Percentiles rank a stretch among this genome's conserved stretches.
phyloP scores from a whole-genome alignment of 2,113 vertebrate genomes.

The Salminus brasiliensis region DNA sequence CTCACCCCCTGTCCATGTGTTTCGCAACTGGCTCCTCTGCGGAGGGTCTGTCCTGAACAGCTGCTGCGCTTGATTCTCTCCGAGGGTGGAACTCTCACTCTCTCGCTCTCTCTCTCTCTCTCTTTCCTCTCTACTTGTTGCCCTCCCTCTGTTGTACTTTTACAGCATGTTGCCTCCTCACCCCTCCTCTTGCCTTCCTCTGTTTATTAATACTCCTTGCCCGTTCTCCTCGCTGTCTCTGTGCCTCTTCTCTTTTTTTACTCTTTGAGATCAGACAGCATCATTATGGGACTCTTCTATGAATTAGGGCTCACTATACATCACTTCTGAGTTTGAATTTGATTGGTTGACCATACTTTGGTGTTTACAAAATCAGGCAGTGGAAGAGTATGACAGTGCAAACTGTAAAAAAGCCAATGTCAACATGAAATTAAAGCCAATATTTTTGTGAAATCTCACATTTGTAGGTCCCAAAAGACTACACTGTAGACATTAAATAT shows the following conservation, averaged over 20 bases:
- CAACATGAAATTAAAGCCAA: too few species aligned
- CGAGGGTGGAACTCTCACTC: neutral
- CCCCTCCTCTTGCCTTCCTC: conserved; percentile 41
- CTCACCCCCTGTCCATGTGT: neutral
- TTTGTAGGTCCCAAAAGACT: too few species aligned
- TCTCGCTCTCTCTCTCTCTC: conserved; percentile 18
- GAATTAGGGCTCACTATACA: neutral
- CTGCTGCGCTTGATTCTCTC: conserved; percentile 1
- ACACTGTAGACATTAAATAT: too few species aligned
- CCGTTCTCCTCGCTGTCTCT: neutral
- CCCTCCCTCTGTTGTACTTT: conserved; percentile 43
- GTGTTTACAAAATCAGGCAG: too few species aligned
- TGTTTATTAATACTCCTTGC: conserved; percentile 58
- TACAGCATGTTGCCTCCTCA: conserved; percentile 13
- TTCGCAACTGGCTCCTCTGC: conserved; percentile 7
- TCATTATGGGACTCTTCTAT: neutral
- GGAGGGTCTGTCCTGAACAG: conserved; percentile 27
- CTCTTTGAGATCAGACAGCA: neutral
- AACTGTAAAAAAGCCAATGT: too few species aligned
- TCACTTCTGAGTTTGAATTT: neutral
- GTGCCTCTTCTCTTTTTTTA: neutral
- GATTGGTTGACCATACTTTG: neutral
- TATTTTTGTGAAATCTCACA: too few species aligned
- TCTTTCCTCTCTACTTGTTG: conserved; percentile 39
- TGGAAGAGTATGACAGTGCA: too few species aligned